Base-by-base conservation (phyloP, 53 echinoderm and acorn worm genomes). In the Zoroaster sp. region DNA sequence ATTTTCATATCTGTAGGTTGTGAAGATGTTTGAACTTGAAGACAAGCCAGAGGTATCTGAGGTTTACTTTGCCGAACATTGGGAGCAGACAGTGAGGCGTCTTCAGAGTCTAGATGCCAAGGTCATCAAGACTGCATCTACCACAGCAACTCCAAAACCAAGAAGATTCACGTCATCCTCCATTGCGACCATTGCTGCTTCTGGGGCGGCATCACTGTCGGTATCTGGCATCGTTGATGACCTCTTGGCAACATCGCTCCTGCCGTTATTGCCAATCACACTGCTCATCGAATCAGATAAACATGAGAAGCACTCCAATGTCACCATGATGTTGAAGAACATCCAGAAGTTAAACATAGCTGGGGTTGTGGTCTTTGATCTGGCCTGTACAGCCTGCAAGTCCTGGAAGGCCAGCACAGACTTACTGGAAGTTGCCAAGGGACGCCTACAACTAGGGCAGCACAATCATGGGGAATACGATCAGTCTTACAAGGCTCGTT, bases 1-100 rank as follows among this genome's bases (percentile, higher is more conserved):
- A n/a, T 65, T 55, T 59, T 59, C 21, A 18, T 15, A 77, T 21
- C 40, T 72, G 30, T 74, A 97, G 97, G 97, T 97, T 36, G 94
- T 95, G 65, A 94, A 97, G 69, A 93, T 97, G 87, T 95, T 97
- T 94, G 92, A 91, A 3, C 92, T 97, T 89, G 91, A 95, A 63
- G 91, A 93, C 40, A 93, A 78, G 40, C 79, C 91, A 38, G 97
- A 97, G 73, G 97, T 95, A 3, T 80, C 92, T 15, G 97, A 97
- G 75, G 95, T 95, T 1, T 89, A 88, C 40, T 97, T 97, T 80
- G 94, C 95, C 13, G 89, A 94, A 39, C 92, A 87, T 47, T 95
- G 95, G 95, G 89, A 93, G 75, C 80, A 89, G 41, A 94, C 97
- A 28, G 91, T 94, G 18, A 54, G 78, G 20, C 90, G 88, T 70